Evolutionary conservation across 1,140 invertebrate genomes (phyloP).

Genomic region (Belonocnema kinseyi): DNA sequence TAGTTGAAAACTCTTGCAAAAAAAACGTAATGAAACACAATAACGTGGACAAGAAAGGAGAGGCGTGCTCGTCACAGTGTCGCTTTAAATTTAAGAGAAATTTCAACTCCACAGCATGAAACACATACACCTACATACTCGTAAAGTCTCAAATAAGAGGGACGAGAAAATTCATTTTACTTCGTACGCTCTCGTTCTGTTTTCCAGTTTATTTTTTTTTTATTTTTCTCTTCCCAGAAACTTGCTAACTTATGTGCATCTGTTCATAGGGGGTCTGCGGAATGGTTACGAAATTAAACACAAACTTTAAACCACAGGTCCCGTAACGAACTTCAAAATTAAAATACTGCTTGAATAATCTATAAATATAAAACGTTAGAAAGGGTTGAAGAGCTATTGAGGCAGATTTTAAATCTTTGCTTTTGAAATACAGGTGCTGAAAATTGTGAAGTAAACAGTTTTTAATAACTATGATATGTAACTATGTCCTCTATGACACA

Average conservation of each 20-base stretch:
- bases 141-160: not conserved
- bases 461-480: too few relatives aligned
- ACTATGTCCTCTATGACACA: too few relatives aligned
- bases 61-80: not conserved
- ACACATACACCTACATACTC: not conserved
- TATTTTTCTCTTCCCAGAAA: constrained; percentile 5
- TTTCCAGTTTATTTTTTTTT: not conserved
- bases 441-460: too few relatives aligned
- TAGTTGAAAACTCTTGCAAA: not conserved
- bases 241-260: not conserved
- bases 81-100: constrained; percentile 3
- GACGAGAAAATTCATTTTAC: constrained; percentile 14
- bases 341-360: too few relatives aligned
- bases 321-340: not conserved
- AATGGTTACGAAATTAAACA: constrained; percentile 15
- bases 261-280: constrained; percentile 10
- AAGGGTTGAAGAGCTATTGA: too few relatives aligned
- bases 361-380: too few relatives aligned
- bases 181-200: not conserved
- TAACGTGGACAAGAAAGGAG: not conserved
- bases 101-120: not conserved
- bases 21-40: not conserved
- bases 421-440: too few relatives aligned
- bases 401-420: too few relatives aligned
- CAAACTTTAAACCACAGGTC: not conserved